A percentile compares a stretch with the other conserved stretches of the same genome.
Evolutionary conservation across 2,888 invertebrate species (phyloP).

Genomic region (Minunthozetes semirufus): DNA sequence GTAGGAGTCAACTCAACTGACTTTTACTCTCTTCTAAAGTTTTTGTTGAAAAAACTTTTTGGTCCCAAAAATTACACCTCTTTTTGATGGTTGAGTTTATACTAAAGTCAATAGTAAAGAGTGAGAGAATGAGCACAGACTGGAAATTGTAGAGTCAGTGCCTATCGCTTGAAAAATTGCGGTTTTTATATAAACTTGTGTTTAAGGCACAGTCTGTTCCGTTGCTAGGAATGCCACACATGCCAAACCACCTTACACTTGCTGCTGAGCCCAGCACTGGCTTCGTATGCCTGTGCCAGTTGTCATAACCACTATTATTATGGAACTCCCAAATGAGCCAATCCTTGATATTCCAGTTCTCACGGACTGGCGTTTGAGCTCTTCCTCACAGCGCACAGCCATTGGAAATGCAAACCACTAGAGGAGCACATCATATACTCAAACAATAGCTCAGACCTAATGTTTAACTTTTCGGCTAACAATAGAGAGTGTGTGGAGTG

Average conservation of each 20-base stretch:
- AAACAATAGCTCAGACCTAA: neutral
- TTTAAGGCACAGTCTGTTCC: neutral
- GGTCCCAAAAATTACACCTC: too few relatives aligned
- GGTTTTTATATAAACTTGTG: neutral
- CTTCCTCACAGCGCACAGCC: neutral
- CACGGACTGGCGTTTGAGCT: neutral
- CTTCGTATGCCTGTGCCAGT: neutral
- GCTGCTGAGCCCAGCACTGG: neutral
- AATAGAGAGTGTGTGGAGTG: neutral
- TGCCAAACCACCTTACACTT: neutral
- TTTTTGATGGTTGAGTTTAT: too few relatives aligned
- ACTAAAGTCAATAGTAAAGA: too few relatives aligned
- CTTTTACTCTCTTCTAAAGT: too few relatives aligned
- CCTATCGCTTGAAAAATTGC: too few relatives aligned
- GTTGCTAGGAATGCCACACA: slow-evolving; percentile 8
- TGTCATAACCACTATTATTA: neutral
- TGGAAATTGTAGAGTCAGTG: too few relatives aligned
- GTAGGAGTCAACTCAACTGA: too few relatives aligned
- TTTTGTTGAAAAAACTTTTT: too few relatives aligned
- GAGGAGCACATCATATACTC: neutral
- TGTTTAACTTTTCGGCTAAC: slow-evolving; percentile 11
- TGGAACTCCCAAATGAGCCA: slow-evolving; percentile 25
- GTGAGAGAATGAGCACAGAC: too few relatives aligned
- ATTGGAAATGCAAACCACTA: slow-evolving; percentile 1
- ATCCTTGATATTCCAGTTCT: slow-evolving; percentile 29